phyloP scores from a whole-genome alignment of 2,797 vertebrate species.

The Kryptopterus vitreolus region DNA sequence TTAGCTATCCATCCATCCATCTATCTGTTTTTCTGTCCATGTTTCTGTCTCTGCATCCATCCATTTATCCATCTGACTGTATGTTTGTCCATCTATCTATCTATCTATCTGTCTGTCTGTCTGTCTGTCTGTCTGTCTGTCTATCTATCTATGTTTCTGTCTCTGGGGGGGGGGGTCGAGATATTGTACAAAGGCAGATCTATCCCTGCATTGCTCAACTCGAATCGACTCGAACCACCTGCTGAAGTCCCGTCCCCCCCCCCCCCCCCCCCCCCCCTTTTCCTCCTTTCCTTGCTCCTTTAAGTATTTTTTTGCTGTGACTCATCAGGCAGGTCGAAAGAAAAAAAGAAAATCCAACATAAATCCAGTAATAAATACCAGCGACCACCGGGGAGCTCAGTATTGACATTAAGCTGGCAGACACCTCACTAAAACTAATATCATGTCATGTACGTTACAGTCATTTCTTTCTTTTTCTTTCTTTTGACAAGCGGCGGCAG shows the following conservation, averaged over 20 bases:
- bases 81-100: too few species aligned
- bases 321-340: slow-evolving; percentile 9
- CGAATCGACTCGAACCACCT: too few species aligned
- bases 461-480: slow-evolving; percentile 13
- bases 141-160: too few species aligned
- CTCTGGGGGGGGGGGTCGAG: too few species aligned
- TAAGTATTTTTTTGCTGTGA: slow-evolving; percentile 32
- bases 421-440: background rate
- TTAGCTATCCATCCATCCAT: too few species aligned
- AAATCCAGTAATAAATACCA: slow-evolving; percentile 30
- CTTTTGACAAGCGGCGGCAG: background rate
- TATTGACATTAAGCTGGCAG: slow-evolving; percentile 28
- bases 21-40: too few species aligned
- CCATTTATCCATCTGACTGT: too few species aligned
- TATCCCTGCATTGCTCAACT: background rate
- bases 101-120: too few species aligned
- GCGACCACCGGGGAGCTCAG: slow-evolving; percentile 1
- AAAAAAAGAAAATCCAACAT: slow-evolving; percentile 9
- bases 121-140: too few species aligned
- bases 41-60: too few species aligned
- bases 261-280: too few species aligned
- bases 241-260: too few species aligned
- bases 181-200: background rate
- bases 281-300: slow-evolving; percentile 31
- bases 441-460: slow-evolving; percentile 3